These are phyloP conservation scores for Heliconius sara DNA, from an alignment of 2,888 invertebrate species.

Conservation along the genomic window DNA sequence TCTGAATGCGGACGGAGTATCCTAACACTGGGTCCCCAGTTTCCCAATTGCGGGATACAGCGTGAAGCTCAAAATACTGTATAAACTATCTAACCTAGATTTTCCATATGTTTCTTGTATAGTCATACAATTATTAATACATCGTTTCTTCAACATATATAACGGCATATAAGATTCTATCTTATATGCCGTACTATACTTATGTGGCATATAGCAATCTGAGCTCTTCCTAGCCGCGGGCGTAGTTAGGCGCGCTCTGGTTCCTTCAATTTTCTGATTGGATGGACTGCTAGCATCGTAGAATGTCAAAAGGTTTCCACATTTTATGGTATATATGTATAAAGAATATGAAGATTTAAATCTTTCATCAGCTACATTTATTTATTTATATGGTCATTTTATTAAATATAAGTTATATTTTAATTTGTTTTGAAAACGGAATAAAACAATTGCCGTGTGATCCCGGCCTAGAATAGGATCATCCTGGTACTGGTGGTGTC, in stretches of 20 bases:
- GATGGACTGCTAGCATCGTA: conserved; percentile 25
- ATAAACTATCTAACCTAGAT: neutral
- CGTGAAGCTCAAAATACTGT: too few species aligned
- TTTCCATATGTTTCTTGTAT: neutral
- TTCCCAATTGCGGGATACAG: too few species aligned
- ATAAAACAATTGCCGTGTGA: too few species aligned
- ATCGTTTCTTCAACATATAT: neutral
- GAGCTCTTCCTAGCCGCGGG: conserved; percentile 21
- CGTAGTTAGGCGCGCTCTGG: conserved; percentile 32
- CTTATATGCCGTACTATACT: neutral
- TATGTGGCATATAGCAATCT: conserved; percentile 12
- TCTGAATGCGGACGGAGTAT: too few species aligned
- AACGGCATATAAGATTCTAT: neutral
- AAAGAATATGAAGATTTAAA: neutral
- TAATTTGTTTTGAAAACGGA: too few species aligned
- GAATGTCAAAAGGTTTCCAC: conserved; percentile 27
- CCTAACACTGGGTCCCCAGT: too few species aligned
- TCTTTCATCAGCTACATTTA: neutral
- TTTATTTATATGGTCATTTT: neutral
- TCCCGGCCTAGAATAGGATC: too few species aligned
- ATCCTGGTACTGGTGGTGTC: too few species aligned
- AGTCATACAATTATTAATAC: conserved; percentile 10
- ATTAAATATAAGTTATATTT: neutral
- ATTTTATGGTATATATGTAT: neutral
- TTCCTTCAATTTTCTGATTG: conserved; percentile 44